Evolutionary conservation across 92 coral and sea anemone species (phyloP).

Genomic region (Porites cylindrica): DNA sequence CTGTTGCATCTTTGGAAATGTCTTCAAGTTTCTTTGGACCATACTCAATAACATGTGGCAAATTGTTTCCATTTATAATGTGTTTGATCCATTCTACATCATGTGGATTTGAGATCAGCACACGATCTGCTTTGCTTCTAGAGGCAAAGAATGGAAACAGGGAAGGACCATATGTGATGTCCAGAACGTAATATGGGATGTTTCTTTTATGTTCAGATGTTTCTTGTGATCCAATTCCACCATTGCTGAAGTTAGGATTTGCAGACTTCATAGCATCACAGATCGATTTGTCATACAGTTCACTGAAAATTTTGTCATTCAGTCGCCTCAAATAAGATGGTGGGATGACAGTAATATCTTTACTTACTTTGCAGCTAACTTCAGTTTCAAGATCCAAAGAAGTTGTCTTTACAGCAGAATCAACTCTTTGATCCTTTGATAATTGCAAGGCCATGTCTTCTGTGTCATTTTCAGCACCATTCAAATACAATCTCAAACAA

Average conservation of each 20-base stretch:
- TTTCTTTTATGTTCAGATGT: neutral
- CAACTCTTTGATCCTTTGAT: neutral
- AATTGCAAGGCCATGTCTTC: neutral
- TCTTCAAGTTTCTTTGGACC: constrained; percentile 81
- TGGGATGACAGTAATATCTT: constrained; percentile 54
- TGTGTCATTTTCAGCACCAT: constrained; percentile 15
- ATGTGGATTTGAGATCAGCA: constrained; percentile 67
- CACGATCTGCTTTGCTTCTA: constrained; percentile 55
- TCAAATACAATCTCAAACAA: constrained; percentile 63
- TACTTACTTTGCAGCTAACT: neutral
- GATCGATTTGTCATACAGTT: constrained; percentile 60
- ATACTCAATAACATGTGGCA: constrained; percentile 54
- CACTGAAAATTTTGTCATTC: constrained; percentile 73
- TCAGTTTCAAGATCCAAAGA: neutral
- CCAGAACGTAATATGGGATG: constrained; percentile 57
- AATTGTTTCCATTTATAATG: constrained; percentile 40
- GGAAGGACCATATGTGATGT: constrained; percentile 71
- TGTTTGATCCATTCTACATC: constrained; percentile 42
- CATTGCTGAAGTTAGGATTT: neutral
- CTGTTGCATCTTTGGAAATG: constrained; percentile 53
- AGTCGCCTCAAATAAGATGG: constrained; percentile 79
- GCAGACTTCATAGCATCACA: constrained; percentile 41
- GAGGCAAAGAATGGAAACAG: constrained; percentile 71
- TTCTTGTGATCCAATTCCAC: neutral
- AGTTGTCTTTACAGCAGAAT: neutral